Evolutionary conservation across 2,113 vertebrate genomes (phyloP).

Genomic region (Entelurus aequoreus): DNA sequence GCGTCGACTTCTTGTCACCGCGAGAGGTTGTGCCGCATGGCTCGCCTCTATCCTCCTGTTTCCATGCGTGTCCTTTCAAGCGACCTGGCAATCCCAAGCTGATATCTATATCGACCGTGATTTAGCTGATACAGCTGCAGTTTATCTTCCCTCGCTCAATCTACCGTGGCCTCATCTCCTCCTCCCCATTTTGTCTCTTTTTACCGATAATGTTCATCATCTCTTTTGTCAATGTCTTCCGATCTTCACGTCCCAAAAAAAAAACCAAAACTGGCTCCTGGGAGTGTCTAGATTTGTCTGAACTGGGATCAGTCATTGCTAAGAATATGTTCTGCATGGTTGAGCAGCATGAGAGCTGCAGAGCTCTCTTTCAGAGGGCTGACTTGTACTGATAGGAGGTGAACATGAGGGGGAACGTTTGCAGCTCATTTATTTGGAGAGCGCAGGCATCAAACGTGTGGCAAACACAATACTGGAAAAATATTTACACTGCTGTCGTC

Average conservation of each 20-base stretch:
- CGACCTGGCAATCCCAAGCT: slow-evolving; percentile 67
- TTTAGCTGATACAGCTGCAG: slow-evolving; percentile 69
- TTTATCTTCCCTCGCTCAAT: slow-evolving; percentile 19
- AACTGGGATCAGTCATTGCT: slow-evolving; percentile 40
- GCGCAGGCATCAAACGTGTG: slow-evolving; percentile 18
- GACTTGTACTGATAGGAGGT: slow-evolving; percentile 48
- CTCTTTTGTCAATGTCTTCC: slow-evolving; percentile 38
- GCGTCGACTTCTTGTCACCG: slow-evolving; percentile 70
- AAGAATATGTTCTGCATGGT: slow-evolving; percentile 55
- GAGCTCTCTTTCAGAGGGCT: slow-evolving; percentile 34
- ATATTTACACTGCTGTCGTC: neutral
- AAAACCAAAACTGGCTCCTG: slow-evolving; percentile 21
- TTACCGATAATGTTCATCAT: slow-evolving; percentile 29
- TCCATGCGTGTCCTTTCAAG: slow-evolving; percentile 69
- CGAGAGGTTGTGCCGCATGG: slow-evolving; percentile 69
- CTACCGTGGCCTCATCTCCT: slow-evolving; percentile 6
- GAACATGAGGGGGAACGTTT: slow-evolving; percentile 25
- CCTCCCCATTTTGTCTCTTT: slow-evolving; percentile 17
- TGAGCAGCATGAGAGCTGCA: slow-evolving; percentile 43
- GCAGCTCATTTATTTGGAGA: slow-evolving; percentile 33
- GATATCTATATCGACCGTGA: slow-evolving; percentile 76
- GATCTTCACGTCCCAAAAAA: neutral
- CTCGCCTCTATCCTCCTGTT: slow-evolving; percentile 65
- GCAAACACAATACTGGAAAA: slow-evolving; percentile 6
- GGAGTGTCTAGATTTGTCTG: slow-evolving; percentile 38